These are phyloP conservation scores for Falco concolor DNA, from an alignment of 2,797 vertebrate genomes.

Conservation along the genomic window DNA sequence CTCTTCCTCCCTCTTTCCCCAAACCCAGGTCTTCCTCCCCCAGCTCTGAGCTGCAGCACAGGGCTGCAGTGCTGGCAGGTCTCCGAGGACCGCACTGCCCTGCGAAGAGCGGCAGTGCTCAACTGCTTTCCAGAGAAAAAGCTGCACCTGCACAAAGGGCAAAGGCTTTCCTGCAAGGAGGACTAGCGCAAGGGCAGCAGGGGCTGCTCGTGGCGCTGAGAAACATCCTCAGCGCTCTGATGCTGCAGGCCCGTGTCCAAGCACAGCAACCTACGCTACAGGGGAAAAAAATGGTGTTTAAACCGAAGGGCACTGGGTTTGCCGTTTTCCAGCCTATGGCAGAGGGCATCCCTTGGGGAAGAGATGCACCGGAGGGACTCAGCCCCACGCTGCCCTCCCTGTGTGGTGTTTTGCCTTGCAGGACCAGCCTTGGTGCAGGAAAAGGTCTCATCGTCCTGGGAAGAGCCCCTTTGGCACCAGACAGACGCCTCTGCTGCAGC, in stretches of 20 bases:
- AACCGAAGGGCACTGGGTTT: neutral
- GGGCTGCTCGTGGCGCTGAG: neutral
- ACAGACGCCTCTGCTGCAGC: neutral
- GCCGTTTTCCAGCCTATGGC: neutral
- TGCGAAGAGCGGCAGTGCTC: neutral
- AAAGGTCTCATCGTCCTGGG: accelerated
- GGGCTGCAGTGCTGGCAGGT: neutral
- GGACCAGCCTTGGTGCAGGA: neutral
- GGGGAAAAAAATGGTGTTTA: neutral
- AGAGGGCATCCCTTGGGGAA: accelerated
- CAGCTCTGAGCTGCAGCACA: accelerated
- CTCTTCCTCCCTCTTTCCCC: neutral
- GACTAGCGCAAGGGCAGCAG: neutral
- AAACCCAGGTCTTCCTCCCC: neutral
- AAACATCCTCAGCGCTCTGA: neutral
- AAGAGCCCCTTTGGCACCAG: neutral
- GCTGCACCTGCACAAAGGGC: neutral
- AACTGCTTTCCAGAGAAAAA: neutral
- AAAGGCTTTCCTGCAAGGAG: neutral
- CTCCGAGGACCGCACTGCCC: accelerated
- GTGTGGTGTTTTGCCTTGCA: accelerated
- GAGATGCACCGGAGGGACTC: neutral
- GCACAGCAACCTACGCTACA: accelerated
- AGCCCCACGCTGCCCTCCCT: neutral
- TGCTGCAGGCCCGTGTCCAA: neutral